phyloP scores from a whole-genome alignment of 2,888 invertebrate species.

The Zaprionus bogoriensis region DNA sequence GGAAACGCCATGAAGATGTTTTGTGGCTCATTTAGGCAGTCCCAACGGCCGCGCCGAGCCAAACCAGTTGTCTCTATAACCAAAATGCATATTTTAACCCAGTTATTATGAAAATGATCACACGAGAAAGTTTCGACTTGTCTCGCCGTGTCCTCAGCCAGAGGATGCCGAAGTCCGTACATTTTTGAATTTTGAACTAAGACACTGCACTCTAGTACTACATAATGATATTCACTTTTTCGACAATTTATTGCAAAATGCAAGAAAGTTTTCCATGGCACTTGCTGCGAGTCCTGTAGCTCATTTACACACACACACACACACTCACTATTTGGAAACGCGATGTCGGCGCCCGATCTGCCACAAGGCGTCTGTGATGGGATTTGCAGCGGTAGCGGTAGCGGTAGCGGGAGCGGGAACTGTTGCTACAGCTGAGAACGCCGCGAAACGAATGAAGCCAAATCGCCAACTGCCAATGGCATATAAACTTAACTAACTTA shows the following conservation, averaged over 20 bases:
- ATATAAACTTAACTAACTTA: constrained; percentile 67
- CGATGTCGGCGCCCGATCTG: constrained; percentile 25
- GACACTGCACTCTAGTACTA: constrained; percentile 9
- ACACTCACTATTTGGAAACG: constrained; percentile 43
- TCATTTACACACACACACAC: background rate
- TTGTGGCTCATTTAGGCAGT: constrained; percentile 28
- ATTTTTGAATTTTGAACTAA: constrained; percentile 1
- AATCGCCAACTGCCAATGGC: constrained; percentile 71
- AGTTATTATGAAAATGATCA: constrained; percentile 24
- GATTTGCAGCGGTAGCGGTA: constrained; percentile 2
- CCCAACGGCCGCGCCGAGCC: background rate
- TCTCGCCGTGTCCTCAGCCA: background rate
- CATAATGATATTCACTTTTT: constrained; percentile 17
- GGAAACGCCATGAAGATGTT: background rate
- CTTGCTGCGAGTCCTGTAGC: constrained; percentile 25
- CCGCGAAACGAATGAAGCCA: constrained; percentile 75
- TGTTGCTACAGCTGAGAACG: constrained; percentile 67
- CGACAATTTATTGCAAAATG: background rate
- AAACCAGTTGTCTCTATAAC: constrained; percentile 62
- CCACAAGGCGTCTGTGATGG: constrained; percentile 9
- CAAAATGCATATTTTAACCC: constrained; percentile 41
- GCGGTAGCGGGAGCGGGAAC: constrained; percentile 23
- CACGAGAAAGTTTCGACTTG: constrained; percentile 11
- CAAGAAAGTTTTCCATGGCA: constrained; percentile 31
- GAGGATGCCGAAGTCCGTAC: background rate